Conservation (phyloP, 2,797 vertebrate species). For the Urosaurus nigricauda region DNA sequence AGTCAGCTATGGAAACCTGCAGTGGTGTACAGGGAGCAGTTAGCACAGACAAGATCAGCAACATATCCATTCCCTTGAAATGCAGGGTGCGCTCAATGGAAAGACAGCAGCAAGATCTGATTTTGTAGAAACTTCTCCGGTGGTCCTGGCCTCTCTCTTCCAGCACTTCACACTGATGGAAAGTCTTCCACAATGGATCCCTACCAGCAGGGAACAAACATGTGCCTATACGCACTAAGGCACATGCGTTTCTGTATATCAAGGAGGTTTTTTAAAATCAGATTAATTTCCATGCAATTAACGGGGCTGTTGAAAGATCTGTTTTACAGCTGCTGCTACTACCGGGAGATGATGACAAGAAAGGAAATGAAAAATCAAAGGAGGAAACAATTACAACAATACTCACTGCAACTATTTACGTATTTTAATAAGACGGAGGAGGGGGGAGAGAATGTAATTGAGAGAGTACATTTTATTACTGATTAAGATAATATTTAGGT, state of each 20-base stretch:
- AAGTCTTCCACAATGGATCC: neutral
- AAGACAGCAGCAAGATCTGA: constrained; percentile 7
- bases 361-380: constrained; percentile 80
- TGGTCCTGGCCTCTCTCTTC: constrained; percentile 5
- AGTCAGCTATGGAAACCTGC: neutral
- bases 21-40: neutral
- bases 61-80: neutral
- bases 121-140: neutral
- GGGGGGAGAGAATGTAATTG: constrained; percentile 66
- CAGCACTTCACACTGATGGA: accelerated
- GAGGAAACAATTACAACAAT: constrained; percentile 80
- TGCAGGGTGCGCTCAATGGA: neutral
- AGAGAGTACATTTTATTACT: constrained; percentile 76
- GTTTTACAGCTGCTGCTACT: constrained; percentile 74
- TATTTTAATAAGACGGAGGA: constrained; percentile 70
- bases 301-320: constrained; percentile 76
- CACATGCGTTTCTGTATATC: constrained; percentile 40
- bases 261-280: constrained; percentile 70
- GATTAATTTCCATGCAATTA: constrained; percentile 78
- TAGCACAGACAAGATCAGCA: neutral
- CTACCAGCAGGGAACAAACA: constrained; percentile 48
- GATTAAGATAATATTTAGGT: constrained; percentile 75
- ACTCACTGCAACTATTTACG: constrained; percentile 74
- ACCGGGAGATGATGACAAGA: constrained; percentile 77
- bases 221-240: constrained; percentile 27